Evolutionary conservation across 2,797 vertebrate genomes (phyloP).

Genomic region (Clarias fuscus): DNA sequence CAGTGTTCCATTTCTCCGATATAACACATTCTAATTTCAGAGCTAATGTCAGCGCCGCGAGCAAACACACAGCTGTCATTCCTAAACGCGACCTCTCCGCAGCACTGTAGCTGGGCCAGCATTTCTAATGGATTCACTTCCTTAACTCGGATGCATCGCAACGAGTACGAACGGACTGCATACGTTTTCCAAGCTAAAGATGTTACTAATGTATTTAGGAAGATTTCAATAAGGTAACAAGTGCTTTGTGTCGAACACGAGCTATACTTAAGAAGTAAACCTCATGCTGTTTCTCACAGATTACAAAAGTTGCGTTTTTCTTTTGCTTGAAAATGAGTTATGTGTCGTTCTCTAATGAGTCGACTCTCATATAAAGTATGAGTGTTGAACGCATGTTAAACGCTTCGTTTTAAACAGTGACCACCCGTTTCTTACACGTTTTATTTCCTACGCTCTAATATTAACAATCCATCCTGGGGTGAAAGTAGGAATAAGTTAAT

Average conservation of each 20-base stretch:
- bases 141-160: background rate
- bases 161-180: background rate
- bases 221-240: background rate
- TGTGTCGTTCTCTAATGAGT: background rate
- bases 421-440: too few species aligned
- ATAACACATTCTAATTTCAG: constrained; percentile 23
- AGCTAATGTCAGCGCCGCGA: constrained; percentile 44
- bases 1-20: constrained; percentile 7
- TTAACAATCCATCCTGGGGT: too few species aligned
- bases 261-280: too few species aligned
- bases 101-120: background rate
- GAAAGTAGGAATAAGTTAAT: too few species aligned
- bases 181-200: background rate
- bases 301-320: background rate
- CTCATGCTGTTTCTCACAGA: background rate
- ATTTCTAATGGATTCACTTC: constrained; percentile 32
- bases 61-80: constrained; percentile 43
- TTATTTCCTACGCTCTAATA: too few species aligned
- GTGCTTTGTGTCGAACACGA: too few species aligned
- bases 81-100: background rate
- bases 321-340: background rate
- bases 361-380: background rate
- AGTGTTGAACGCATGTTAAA: too few species aligned
- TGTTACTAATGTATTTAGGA: background rate
- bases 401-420: too few species aligned